Base-by-base conservation (phyloP, 1,140 invertebrate genomes). In the Sminthurinus signatus region DNA sequence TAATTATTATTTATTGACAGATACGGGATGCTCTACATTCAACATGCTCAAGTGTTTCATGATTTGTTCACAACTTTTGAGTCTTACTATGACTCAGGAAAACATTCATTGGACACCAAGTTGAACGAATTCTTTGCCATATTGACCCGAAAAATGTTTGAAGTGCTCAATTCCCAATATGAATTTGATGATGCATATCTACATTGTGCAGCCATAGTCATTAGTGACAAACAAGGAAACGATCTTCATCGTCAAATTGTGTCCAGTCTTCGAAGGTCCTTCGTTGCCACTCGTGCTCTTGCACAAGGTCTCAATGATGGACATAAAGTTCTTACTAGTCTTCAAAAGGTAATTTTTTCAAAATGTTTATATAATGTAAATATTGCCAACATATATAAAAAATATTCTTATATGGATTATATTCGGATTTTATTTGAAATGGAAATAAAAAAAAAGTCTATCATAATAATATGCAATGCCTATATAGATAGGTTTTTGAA, bases 61-160 rank as follows among this genome's bases (percentile, higher is more conserved):
- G 86, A 93, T 73, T 82, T 98, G 42, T 98, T 96, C 78, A 84
- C 84, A 65, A 86, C 95, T 72, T 80, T 98, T 67, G 91, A 94
- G 74, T 85, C 83, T 68, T 98, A 97, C 76, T 96, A 95, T 79
- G 80, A 82, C 2, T 85, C 84, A 65, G 92, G 92, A 19, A 80
- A 86, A 71, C 83, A 89, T 12, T 85, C 94, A 75, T 82, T 98
- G 14, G 83, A 87, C 36, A 85, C 86, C 19, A 87, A 89, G 21
- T 87, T 98, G 85, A 89, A 97, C 70, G 84, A 84, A 60, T 98
- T 98, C 80, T 98, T 98, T 80, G 86, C 84, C 55, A 88, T 85
- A 3, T 83, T 98, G 0, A 94, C 97, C 75, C 88, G 94, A 76
- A 92, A 91, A 75, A 97, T 98, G 93, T 98, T 98, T 78, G 88